Base-by-base conservation (phyloP, 2,888 invertebrate species). In the Eupithecia subfuscata region DNA sequence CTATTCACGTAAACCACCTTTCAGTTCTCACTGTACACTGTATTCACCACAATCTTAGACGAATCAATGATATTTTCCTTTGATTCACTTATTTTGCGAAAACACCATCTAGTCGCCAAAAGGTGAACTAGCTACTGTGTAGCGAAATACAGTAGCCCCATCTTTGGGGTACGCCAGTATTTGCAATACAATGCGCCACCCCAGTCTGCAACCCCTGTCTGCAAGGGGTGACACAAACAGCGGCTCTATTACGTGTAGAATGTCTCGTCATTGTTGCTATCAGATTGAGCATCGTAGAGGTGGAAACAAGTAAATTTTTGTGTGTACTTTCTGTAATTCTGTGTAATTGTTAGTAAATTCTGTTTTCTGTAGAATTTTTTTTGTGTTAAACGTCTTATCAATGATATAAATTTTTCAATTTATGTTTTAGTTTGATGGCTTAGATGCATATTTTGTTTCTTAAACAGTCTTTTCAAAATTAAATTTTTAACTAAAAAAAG, bases 131-230 rank as follows among this genome's bases (percentile, higher is more conserved):
- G 84, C 83, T 89, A 80, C 86, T 86, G 84, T 83, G 86, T 87
- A 87, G 87, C 87, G 87, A 89, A 91, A 91, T 89, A 89, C 93
- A 91, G 94, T 92, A 91, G 92, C 94, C 90, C 93, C 94, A 93
- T 93, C 93, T 93, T 88, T 88, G 85, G 88, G 88, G 86, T 82
- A 84, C 86, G 86, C 82, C 84, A 82, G 88, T 86, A 86, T 90
- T 91, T 90, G 90, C 91, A 89, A 90, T 87, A 85, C 85, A 89
- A 90, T 90, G 88, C 88, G 88, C 88, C 89, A 87, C 91, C 92
- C 89, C 83, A 83, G 84, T 84, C 85, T 87, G 89, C 89, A 87
- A 84, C 84, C 86, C 86, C 86, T 78, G 87, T 87, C 87, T 90
- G 89, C 89, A 90, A 80, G 86, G 90, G 89, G 87, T 87, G 89